These are phyloP conservation scores for Lamellibrachia luymesi DNA, from an alignment of 1,140 invertebrate genomes.

Conservation along the genomic window DNA sequence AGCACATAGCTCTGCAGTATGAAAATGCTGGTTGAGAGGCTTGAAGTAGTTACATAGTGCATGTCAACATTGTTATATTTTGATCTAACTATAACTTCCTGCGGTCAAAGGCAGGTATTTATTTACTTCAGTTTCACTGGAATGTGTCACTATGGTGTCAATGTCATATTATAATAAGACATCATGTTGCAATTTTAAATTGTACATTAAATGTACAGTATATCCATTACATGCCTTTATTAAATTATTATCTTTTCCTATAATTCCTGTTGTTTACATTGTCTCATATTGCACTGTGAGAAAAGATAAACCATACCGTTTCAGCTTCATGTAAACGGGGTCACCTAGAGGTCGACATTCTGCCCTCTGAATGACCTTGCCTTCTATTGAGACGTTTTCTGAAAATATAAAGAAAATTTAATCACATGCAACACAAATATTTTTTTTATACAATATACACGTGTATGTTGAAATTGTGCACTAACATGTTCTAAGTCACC, in stretches of 20 bases:
- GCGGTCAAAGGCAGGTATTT: too few relatives aligned
- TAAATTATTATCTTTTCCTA: constrained; percentile 52
- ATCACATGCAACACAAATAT: not conserved
- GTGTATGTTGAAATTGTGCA: not conserved
- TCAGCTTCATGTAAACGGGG: constrained; percentile 13
- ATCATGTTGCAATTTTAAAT: not conserved
- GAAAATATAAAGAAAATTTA: constrained; percentile 20
- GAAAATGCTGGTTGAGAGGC: too few relatives aligned
- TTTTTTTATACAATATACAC: too few relatives aligned
- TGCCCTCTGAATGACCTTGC: constrained; percentile 20
- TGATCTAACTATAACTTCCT: too few relatives aligned
- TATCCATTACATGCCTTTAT: constrained; percentile 31
- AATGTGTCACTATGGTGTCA: too few relatives aligned
- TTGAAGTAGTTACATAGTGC: too few relatives aligned
- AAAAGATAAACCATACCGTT: constrained; percentile 12
- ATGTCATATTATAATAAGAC: too few relatives aligned
- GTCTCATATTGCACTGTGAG: constrained; percentile 39
- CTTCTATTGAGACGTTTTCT: constrained; percentile 20
- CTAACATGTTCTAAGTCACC: not conserved
- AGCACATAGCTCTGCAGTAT: too few relatives aligned
- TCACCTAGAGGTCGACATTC: constrained; percentile 16
- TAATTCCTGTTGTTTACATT: constrained; percentile 40
- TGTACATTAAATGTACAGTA: not conserved
- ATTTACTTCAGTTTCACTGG: too few relatives aligned
- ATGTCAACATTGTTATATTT: too few relatives aligned